A percentile compares a stretch with the other conserved stretches of the same genome.
Conservation (phyloP, 92 coral and sea anemone species). For the Palythoa grandis region DNA sequence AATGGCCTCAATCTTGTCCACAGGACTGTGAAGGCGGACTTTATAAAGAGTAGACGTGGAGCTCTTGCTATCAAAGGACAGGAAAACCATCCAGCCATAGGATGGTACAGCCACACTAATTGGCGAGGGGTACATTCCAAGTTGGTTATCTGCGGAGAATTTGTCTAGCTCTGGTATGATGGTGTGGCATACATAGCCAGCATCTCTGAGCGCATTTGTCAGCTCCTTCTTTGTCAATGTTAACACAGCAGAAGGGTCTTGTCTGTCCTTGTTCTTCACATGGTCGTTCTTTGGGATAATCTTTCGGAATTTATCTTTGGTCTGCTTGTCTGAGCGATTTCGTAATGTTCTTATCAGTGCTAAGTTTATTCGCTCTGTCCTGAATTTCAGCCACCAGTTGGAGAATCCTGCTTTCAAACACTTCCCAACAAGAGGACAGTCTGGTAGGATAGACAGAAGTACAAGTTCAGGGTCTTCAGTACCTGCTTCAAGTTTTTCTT, state of each 20-base stretch:
- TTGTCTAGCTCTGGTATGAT: slow-evolving; percentile 72
- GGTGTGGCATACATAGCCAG: slow-evolving; percentile 72
- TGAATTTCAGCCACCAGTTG: slow-evolving; percentile 72
- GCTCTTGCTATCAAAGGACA: slow-evolving; percentile 57
- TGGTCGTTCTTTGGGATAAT: slow-evolving; percentile 72
- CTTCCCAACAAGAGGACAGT: slow-evolving; percentile 72
- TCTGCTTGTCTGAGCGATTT: slow-evolving; percentile 54
- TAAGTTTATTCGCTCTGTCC: slow-evolving; percentile 51
- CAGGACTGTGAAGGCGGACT: slow-evolving; percentile 64
- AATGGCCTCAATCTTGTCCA: too few relatives aligned
- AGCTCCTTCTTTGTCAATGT: slow-evolving; percentile 46
- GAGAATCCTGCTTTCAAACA: slow-evolving; percentile 58
- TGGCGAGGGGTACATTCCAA: slow-evolving; percentile 71
- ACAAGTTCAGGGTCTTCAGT: slow-evolving; percentile 36
- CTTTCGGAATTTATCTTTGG: slow-evolving; percentile 56
- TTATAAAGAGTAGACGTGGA: slow-evolving; percentile 52
- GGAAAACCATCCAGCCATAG: slow-evolving; percentile 66
- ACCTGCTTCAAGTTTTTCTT: slow-evolving; percentile 43
- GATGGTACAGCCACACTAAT: slow-evolving; percentile 60
- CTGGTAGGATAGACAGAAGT: slow-evolving; percentile 49
- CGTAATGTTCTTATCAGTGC: slow-evolving; percentile 59
- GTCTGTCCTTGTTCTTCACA: slow-evolving; percentile 73
- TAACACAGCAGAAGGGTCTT: slow-evolving; percentile 73
- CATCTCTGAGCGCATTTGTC: slow-evolving; percentile 50
- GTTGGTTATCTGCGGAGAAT: slow-evolving; percentile 66